Evolutionary conservation across 2,888 invertebrate genomes (phyloP).

Genomic region (Ceratothoa steindachneri): DNA sequence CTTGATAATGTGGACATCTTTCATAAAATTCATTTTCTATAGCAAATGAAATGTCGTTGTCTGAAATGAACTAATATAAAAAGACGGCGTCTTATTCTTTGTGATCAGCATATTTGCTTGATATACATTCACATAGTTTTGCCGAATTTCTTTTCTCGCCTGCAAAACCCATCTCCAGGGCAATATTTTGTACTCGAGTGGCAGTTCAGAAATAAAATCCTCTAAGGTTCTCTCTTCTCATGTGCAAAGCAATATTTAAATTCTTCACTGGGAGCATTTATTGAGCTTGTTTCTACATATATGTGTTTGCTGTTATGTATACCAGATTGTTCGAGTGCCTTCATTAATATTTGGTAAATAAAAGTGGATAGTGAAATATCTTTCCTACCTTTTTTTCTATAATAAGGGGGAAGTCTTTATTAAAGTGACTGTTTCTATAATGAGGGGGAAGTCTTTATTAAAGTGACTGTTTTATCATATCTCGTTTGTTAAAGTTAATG

Average conservation of each 20-base stretch:
- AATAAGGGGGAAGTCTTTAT: background rate
- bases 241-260: background rate
- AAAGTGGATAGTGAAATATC: background rate
- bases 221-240: constrained; percentile 5
- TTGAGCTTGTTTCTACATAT: too few relatives aligned
- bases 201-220: constrained; percentile 8
- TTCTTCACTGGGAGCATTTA: background rate
- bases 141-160: constrained; percentile 3
- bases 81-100: background rate
- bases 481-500: background rate
- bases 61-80: constrained; percentile 1
- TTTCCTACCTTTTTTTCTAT: background rate
- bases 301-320: too few relatives aligned
- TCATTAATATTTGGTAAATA: background rate
- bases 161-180: constrained; percentile 11
- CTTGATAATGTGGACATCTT: background rate
- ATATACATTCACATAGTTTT: constrained; percentile 5
- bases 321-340: too few relatives aligned
- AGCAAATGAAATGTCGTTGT: constrained; percentile 12
- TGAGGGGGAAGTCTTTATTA: too few relatives aligned
- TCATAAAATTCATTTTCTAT: constrained; percentile 12
- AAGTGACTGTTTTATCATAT: background rate
- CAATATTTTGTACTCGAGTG: constrained; percentile 4
- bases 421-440: background rate
- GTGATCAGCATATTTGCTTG: constrained; percentile 8